Conservation (phyloP, 2,888 invertebrate species). For the Geotrupes spiniger region DNA sequence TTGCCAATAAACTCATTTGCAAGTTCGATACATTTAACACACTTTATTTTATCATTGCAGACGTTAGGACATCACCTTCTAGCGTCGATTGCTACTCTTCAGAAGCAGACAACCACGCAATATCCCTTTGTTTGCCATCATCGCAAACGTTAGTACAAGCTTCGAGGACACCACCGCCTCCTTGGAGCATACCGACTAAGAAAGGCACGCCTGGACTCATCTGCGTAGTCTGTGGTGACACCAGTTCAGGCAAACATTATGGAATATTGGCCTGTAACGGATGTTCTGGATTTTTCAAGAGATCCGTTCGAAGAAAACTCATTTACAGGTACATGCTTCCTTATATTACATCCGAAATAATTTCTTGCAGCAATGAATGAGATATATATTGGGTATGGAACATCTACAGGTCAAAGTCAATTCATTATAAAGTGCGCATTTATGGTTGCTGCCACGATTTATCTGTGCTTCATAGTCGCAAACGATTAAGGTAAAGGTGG, state of each 20-base stretch:
- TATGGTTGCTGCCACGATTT: too few relatives aligned
- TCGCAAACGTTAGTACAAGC: constrained; percentile 63
- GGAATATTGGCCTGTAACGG: constrained; percentile 99
- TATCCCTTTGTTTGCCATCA: constrained; percentile 59
- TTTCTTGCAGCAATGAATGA: background rate
- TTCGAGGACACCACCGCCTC: constrained; percentile 60
- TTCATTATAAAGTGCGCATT: too few relatives aligned
- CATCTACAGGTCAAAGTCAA: background rate
- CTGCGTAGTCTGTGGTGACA: constrained; percentile 96
- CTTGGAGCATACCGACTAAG: constrained; percentile 53
- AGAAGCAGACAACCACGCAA: constrained; percentile 54
- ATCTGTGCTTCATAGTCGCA: too few relatives aligned
- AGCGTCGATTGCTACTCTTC: constrained; percentile 46
- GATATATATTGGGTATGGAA: background rate
- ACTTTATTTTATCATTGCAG: constrained; percentile 34
- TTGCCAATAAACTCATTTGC: too few relatives aligned
- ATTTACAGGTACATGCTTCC: constrained; percentile 84
- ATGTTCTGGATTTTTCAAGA: constrained; percentile 98
- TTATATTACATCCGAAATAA: background rate
- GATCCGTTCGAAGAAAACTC: constrained; percentile 91
- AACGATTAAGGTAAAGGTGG: too few relatives aligned
- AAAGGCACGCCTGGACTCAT: constrained; percentile 72
- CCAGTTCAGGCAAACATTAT: constrained; percentile 95
- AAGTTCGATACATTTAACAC: too few relatives aligned
- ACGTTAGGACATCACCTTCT: constrained; percentile 45